phyloP scores from a whole-genome alignment of 1,140 invertebrate genomes.

The Hetaerina americana region DNA sequence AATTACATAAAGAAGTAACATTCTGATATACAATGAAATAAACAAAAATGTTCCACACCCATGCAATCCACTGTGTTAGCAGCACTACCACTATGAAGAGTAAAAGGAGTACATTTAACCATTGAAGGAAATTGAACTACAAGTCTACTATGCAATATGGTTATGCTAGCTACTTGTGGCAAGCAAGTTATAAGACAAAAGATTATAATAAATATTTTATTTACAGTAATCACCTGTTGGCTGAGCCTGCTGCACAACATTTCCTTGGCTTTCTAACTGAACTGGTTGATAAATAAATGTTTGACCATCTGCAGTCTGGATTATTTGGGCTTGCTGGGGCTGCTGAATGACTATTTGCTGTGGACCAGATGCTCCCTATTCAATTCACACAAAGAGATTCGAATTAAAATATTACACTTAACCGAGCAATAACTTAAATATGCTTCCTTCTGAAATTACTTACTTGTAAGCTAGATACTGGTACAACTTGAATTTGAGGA shows the following conservation, averaged over 20 bases:
- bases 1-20: too few species aligned
- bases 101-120: too few species aligned
- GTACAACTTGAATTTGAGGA: conserved; percentile 49
- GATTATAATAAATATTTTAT: conserved; percentile 8
- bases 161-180: too few species aligned
- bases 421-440: too few species aligned
- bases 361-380: conserved; percentile 3
- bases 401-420: neutral
- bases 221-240: conserved; percentile 35
- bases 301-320: conserved; percentile 88
- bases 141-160: too few species aligned
- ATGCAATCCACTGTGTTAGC: too few species aligned
- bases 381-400: neutral
- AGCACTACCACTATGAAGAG: too few species aligned
- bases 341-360: conserved; percentile 34
- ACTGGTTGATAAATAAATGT: conserved; percentile 80
- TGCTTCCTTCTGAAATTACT: too few species aligned
- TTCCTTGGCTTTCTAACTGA: conserved; percentile 40
- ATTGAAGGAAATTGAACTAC: too few species aligned
- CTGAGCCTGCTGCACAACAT: conserved; percentile 39
- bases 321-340: conserved; percentile 52
- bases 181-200: neutral
- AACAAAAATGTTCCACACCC: neutral
- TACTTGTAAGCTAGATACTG: conserved; percentile 41
- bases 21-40: neutral